These are phyloP conservation scores for Macrosiphum euphorbiae DNA, from an alignment of 2,888 invertebrate genomes.

Conservation along the genomic window DNA sequence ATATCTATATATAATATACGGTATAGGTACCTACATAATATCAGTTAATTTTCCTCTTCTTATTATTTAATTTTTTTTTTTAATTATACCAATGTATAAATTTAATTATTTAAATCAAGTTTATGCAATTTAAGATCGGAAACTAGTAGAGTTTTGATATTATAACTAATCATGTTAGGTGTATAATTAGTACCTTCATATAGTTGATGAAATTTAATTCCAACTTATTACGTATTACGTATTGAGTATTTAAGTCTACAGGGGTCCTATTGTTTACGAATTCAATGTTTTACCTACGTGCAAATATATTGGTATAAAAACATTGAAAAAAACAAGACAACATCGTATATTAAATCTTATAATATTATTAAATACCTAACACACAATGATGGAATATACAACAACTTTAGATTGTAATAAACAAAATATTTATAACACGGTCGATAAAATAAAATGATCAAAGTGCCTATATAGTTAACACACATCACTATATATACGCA, in stretches of 20 bases:
- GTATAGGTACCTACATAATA: neutral
- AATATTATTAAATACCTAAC: neutral
- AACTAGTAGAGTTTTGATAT: too few relatives aligned
- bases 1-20: neutral
- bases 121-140: neutral
- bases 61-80: too few relatives aligned
- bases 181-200: neutral
- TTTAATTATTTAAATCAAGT: neutral
- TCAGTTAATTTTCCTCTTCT: neutral
- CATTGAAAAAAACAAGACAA: neutral
- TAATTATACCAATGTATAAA: neutral
- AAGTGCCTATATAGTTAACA: neutral
- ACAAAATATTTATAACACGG: neutral
- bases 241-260: neutral
- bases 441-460: neutral
- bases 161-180: too few relatives aligned
- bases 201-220: neutral
- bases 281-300: neutral
- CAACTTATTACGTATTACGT: neutral
- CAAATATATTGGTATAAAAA: neutral
- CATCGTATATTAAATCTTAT: neutral
- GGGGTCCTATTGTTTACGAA: neutral
- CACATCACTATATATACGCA: neutral
- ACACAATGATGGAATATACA: neutral
- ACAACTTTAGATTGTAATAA: neutral